Percentiles rank a stretch among this genome's conserved stretches.
Conservation (phyloP, 2,113 vertebrate genomes). For the Percopsis transmontana region DNA sequence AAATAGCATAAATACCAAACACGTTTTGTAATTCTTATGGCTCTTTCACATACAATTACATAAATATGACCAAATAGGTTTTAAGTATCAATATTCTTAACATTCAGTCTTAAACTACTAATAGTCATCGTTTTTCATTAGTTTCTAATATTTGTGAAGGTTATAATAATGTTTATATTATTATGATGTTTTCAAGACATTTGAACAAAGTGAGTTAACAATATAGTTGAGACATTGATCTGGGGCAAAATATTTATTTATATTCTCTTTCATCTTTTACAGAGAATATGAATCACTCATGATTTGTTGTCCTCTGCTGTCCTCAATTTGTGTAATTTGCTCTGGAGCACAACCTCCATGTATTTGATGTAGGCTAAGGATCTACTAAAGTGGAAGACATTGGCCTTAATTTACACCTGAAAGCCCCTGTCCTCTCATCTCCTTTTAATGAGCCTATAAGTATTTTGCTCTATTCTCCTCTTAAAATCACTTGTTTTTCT, state of each 20-base stretch:
- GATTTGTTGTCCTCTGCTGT: constrained; percentile 53
- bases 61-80: background rate
- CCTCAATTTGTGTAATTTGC: constrained; percentile 73
- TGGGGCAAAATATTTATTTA: constrained; percentile 43
- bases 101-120: no score
- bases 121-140: no score
- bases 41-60: background rate
- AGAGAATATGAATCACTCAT: constrained; percentile 55
- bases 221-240: constrained; percentile 53
- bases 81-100: no score
- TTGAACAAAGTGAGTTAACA: constrained; percentile 34
- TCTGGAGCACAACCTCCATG: constrained; percentile 46
- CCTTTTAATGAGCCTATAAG: constrained; percentile 47
- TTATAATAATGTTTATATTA: background rate
- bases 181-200: background rate
- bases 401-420: constrained; percentile 73
- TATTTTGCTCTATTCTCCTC: constrained; percentile 33
- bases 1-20: no score
- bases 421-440: constrained; percentile 39
- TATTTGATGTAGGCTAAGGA: constrained; percentile 72
- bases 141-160: no score
- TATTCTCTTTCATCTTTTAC: constrained; percentile 68
- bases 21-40: no score
- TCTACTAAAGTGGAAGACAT: constrained; percentile 52
- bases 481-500: constrained; percentile 41